Base-by-base conservation (phyloP, 1,140 invertebrate genomes). In the Anthonomus grandis region DNA sequence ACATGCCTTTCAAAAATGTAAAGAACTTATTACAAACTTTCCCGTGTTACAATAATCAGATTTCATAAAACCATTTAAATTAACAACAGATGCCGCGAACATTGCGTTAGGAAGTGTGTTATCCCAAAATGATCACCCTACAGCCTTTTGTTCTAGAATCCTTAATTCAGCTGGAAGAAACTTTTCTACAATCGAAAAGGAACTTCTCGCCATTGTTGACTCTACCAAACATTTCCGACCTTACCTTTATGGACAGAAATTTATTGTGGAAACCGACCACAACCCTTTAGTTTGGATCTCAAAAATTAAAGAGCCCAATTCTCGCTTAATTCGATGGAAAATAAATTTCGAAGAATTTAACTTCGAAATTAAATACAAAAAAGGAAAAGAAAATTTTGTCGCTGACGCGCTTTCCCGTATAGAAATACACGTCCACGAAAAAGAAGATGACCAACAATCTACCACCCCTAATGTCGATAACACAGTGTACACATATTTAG, bases 151-250 rank as follows among this genome's bases (percentile, higher is more conserved):
- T n/a, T 67, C 65, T n/a, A 27, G 65, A 38, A 67, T 64, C 2
- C 49, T 67, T 2, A 58, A 55, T 23, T 39, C 44, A 5, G 53
- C 64, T 9, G 64, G 64, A 46, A 38, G 37, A 31, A 64, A 66
- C 27, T 66, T 64, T 44, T 62, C 62, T n/a, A n/a, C n/a, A 2
- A 63, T 59, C 8, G 64, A 67, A 13, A 65, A 64, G 23, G 62
- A 67, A 46, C 50, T 63, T 34, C 24, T 75, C 72, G 41, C 45
- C 21, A 55, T 55, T 25, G 3, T 55, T 18, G 52, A 55, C 8
- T 18, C 42, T 3, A 48, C 52, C 9, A 55, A 55, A 47, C 42
- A 55, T 49, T 55, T 55, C 17, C 3, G 52, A 19, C 52, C 52
- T n/a, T 55, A 55, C n/a, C n/a, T n/a, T n/a, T n/a, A n/a, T n/a